Percentiles rank a stretch among this genome's conserved stretches.
phyloP scores from a whole-genome alignment of 2,113 vertebrate species.

The Pantherophis guttatus region DNA sequence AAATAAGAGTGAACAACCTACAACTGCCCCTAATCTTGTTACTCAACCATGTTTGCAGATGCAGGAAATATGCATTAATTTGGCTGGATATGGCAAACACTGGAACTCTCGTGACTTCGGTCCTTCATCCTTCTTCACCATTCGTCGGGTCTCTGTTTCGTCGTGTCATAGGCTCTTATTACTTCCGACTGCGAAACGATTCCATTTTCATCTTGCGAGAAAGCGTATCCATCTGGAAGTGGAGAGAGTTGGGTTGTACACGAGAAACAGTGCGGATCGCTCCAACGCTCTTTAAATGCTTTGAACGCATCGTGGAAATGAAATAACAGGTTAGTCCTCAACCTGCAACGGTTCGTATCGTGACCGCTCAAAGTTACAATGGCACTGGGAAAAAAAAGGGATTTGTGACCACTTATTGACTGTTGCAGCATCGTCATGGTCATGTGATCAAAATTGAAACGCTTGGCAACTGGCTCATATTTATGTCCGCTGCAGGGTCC shows the following conservation, averaged over 20 bases:
- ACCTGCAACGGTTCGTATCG: not conserved
- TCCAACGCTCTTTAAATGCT: not conserved
- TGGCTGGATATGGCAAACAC: constrained; percentile 33
- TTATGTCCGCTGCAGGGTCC: not conserved
- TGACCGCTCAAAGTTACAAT: not conserved
- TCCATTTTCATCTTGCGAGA: constrained; percentile 98
- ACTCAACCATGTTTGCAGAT: constrained; percentile 43
- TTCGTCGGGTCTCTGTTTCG: constrained; percentile 89
- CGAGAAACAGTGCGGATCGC: not conserved
- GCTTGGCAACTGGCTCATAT: not conserved
- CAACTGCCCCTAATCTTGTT: constrained; percentile 52
- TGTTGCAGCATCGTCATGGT: not conserved
- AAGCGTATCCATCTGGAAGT: constrained; percentile 90
- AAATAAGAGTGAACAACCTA: constrained; percentile 43
- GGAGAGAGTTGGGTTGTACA: constrained; percentile 23
- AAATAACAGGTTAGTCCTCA: not conserved
- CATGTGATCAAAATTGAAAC: not conserved
- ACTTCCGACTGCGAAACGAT: constrained; percentile 98
- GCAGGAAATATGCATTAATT: constrained; percentile 47
- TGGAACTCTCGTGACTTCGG: not conserved
- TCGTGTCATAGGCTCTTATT: constrained; percentile 95
- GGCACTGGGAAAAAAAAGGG: not conserved
- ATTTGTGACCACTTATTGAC: not conserved
- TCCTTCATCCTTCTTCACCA: constrained; percentile 77
- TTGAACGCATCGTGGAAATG: not conserved